Percentiles rank a stretch among this genome's conserved stretches.
These are phyloP conservation scores for Sebastes oblongus DNA, from an alignment of 2,797 vertebrate species.

Conservation along the genomic window DNA sequence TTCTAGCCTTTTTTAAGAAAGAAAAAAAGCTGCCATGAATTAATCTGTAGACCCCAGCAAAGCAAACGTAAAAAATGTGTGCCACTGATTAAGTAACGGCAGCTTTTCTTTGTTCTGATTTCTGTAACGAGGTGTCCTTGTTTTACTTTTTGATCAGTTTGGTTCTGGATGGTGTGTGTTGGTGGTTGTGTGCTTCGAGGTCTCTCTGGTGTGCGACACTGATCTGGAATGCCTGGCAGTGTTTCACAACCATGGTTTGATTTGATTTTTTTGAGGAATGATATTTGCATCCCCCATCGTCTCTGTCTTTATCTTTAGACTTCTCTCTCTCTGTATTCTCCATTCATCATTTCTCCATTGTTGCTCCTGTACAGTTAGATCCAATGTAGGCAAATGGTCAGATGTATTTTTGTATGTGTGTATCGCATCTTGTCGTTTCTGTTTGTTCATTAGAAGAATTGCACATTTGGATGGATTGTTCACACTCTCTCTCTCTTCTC, in stretches of 20 bases:
- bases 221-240: conserved; percentile 78
- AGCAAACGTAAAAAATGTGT: neutral
- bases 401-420: conserved; percentile 59
- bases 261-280: conserved; percentile 74
- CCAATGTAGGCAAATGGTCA: conserved; percentile 58
- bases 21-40: conserved; percentile 6
- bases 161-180: conserved; percentile 75
- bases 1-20: neutral
- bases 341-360: conserved; percentile 64
- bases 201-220: conserved; percentile 74
- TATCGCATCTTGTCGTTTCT: conserved; percentile 64
- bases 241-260: conserved; percentile 76
- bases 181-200: conserved; percentile 74
- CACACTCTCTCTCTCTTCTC: conserved; percentile 58
- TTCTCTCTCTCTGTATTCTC: conserved; percentile 51
- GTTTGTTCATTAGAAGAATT: conserved; percentile 64
- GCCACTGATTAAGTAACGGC: neutral
- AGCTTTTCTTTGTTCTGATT: conserved; percentile 42
- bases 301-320: conserved; percentile 47
- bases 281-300: conserved; percentile 78
- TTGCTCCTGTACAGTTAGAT: conserved; percentile 67
- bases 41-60: neutral
- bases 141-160: conserved; percentile 64
- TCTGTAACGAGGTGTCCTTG: conserved; percentile 50
- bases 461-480: conserved; percentile 77